These are phyloP conservation scores for Oncopeltus fasciatus DNA, from an alignment of 1,140 invertebrate species.

Conservation along the genomic window DNA sequence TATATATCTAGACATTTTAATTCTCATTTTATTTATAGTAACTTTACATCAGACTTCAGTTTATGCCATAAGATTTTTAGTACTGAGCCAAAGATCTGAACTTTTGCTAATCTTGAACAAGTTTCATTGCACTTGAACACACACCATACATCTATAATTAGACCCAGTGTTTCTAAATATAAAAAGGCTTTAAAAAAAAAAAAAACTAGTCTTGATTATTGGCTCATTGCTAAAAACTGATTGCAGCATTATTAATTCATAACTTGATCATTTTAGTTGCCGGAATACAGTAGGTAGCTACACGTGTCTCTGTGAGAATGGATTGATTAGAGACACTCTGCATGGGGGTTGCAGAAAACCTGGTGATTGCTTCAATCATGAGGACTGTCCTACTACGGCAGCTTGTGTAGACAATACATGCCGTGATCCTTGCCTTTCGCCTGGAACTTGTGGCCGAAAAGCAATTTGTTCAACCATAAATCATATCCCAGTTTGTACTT, in stretches of 20 bases:
- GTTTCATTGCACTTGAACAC: too few relatives aligned
- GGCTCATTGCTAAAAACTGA: too few relatives aligned
- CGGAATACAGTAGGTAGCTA: slow-evolving; percentile 62
- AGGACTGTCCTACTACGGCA: slow-evolving; percentile 62
- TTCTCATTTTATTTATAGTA: neutral
- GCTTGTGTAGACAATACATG: slow-evolving; percentile 63
- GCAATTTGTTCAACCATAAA: slow-evolving; percentile 51
- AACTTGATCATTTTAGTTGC: slow-evolving; percentile 44
- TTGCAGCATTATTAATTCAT: too few relatives aligned
- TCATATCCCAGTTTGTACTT: slow-evolving; percentile 58
- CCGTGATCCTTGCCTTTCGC: slow-evolving; percentile 57
- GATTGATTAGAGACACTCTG: slow-evolving; percentile 61
- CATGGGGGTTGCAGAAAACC: slow-evolving; percentile 52
- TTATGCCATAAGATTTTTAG: too few relatives aligned
- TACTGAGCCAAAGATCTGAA: too few relatives aligned
- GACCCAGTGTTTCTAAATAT: too few relatives aligned
- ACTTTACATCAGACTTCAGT: neutral
- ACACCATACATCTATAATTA: too few relatives aligned
- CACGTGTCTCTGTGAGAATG: slow-evolving; percentile 55
- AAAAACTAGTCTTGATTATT: too few relatives aligned
- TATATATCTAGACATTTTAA: too few relatives aligned
- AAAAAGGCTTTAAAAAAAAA: too few relatives aligned
- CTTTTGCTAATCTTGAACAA: too few relatives aligned
- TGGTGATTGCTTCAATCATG: slow-evolving; percentile 64
- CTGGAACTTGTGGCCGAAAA: slow-evolving; percentile 52